These are phyloP conservation scores for Acanthosepion lycidas DNA, from an alignment of 2,888 invertebrate species.

Conservation along the genomic window DNA sequence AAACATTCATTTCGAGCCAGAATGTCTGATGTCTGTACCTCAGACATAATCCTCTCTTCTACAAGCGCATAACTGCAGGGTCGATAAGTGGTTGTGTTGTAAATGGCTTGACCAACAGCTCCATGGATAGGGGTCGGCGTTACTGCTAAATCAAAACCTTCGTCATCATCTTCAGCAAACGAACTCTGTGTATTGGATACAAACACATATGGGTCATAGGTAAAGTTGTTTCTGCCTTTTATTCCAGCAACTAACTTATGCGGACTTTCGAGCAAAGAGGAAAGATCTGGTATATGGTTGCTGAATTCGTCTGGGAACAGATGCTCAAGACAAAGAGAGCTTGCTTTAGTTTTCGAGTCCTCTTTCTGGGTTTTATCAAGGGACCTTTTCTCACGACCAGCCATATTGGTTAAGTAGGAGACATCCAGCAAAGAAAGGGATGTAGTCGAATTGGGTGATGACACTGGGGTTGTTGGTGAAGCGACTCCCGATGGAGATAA, in stretches of 20 bases:
- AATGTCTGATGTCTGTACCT: neutral
- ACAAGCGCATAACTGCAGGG: neutral
- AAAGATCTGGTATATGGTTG: neutral
- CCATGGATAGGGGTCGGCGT: neutral
- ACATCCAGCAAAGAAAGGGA: neutral
- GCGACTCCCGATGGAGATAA: neutral
- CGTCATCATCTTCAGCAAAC: neutral
- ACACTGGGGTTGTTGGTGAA: neutral
- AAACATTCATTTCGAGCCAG: neutral
- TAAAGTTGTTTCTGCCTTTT: neutral
- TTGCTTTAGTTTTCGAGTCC: neutral
- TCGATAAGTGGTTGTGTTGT: neutral
- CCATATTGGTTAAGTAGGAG: neutral
- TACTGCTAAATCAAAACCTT: neutral
- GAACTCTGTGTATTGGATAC: neutral
- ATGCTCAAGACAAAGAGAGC: neutral
- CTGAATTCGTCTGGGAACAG: neutral
- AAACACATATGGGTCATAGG: neutral
- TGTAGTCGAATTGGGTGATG: neutral
- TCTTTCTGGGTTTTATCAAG: neutral
- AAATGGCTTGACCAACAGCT: neutral
- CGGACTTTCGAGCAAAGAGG: neutral
- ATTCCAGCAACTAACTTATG: neutral
- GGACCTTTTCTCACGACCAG: neutral
- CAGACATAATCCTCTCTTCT: neutral